Base-by-base conservation (phyloP, 2,113 vertebrate genomes). In the Muntiacus muntjak region DNA sequence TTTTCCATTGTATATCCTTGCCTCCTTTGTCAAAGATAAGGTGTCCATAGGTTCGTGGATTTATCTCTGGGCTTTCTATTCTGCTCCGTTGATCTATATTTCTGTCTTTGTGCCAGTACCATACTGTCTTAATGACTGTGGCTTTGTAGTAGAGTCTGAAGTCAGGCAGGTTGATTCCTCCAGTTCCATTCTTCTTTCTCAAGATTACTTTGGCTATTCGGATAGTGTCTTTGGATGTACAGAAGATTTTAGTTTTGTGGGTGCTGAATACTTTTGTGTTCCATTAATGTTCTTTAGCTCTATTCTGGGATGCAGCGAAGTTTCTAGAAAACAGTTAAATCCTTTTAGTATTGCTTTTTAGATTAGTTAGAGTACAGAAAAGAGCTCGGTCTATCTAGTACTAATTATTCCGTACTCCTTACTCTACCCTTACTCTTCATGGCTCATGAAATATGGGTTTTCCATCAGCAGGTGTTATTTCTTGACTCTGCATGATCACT, bases 271-370 rank as follows among this genome's bases (percentile, higher is more conserved):
- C 71, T 96, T 92, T 91, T 94, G 3, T 92, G 74, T 94, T 89
- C 43, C 43, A 92, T 89, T 85, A 89, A 26, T 94, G 85, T 62
- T 92, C 67, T 55, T 95, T 93, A 89, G 11, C 15, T 60, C 19
- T 86, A 7, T 84, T 85, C 57, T 85, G 10, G 54, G 64, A 58
- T 92, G 33, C 16, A 89, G 43, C 78, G 45, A 92, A 79, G 8
- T 96, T 89, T 89, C 50, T 79, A 86, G 43, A 43, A 92, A 96
- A 84, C 10, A 82, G 40, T 71, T 67, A 74, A 57, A 74, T 89
- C 89, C 36, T 85, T 90, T 67, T 45, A 16, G 25, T 86, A 67
- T 67, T 96, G 71, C 47, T 94, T 86, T 94, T 92, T 89, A 90
- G 33, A 76, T 90, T 62, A 84, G 19, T 64, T 78, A 62, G 40